Evolutionary conservation across 2,797 vertebrate species (phyloP).

Genomic region (Aythya fuligula): DNA sequence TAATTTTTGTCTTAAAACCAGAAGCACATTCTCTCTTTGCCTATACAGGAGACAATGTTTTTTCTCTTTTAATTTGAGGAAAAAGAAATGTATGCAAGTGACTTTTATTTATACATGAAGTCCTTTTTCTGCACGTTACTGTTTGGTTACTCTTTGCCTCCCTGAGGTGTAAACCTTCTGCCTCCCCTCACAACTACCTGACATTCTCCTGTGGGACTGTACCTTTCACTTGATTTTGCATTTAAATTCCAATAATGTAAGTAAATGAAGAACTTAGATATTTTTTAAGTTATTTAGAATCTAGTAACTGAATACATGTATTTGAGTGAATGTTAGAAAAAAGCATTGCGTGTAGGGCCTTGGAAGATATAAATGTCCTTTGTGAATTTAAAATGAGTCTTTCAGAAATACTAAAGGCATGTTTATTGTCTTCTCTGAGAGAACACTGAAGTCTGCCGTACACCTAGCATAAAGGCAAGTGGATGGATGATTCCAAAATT

Average conservation of each 20-base stretch:
- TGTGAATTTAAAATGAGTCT: neutral
- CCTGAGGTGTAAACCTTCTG: neutral
- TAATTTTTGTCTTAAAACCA: neutral
- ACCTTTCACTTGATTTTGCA: neutral
- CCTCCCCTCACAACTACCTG: neutral
- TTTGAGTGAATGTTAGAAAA: neutral
- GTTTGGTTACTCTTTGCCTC: neutral
- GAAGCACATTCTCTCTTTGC: neutral
- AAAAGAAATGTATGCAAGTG: neutral
- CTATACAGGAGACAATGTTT: neutral
- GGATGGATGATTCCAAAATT: neutral
- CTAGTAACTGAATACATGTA: neutral
- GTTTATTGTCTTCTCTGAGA: neutral
- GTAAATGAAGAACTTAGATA: neutral
- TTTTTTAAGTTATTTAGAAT: neutral
- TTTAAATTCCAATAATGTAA: neutral
- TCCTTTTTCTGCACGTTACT: neutral
- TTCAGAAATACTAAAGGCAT: neutral
- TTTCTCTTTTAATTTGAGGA: neutral
- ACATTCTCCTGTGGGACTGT: neutral
- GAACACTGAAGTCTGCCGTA: neutral
- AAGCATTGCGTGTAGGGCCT: too few species aligned
- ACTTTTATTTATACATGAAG: neutral
- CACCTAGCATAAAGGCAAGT: neutral
- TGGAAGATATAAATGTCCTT: neutral